phyloP scores from a whole-genome alignment of 2,113 vertebrate genomes.

The Enhydra lutris region DNA sequence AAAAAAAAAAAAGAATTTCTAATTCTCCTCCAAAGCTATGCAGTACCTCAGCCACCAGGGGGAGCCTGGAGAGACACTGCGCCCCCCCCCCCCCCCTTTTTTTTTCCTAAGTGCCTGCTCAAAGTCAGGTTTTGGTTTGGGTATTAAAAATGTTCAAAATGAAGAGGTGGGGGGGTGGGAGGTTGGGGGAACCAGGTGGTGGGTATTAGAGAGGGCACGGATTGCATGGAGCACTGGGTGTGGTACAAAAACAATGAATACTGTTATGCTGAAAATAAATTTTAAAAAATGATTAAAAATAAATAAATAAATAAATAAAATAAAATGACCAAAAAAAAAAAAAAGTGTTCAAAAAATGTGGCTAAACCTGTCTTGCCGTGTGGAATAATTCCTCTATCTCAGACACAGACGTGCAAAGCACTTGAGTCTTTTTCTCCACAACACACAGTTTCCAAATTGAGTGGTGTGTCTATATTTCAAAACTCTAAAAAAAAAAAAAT shows the following conservation, averaged over 20 bases:
- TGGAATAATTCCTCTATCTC: background rate
- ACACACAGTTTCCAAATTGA: background rate
- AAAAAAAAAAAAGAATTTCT: background rate
- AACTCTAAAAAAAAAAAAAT: too few species aligned
- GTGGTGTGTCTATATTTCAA: background rate
- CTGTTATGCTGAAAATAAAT: too few species aligned
- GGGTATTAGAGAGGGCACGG: too few species aligned
- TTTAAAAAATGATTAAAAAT: too few species aligned
- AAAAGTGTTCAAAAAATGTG: background rate
- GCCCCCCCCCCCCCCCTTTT: too few species aligned
- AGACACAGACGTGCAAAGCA: background rate
- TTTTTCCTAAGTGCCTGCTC: background rate
- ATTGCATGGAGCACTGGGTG: too few species aligned
- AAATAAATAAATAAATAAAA: too few species aligned
- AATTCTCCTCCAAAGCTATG: background rate
- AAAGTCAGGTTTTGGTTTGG: background rate
- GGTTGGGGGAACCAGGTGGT: too few species aligned
- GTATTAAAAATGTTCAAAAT: background rate
- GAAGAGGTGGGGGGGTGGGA: too few species aligned
- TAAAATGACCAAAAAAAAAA: too few species aligned
- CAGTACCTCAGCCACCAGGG: background rate
- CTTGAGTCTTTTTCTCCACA: background rate
- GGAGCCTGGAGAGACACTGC: background rate
- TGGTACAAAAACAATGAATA: too few species aligned
- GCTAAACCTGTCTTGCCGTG: slow-evolving; percentile 4